Base-by-base conservation (phyloP, 2,888 invertebrate species). In the Rhodophaea formosa region DNA sequence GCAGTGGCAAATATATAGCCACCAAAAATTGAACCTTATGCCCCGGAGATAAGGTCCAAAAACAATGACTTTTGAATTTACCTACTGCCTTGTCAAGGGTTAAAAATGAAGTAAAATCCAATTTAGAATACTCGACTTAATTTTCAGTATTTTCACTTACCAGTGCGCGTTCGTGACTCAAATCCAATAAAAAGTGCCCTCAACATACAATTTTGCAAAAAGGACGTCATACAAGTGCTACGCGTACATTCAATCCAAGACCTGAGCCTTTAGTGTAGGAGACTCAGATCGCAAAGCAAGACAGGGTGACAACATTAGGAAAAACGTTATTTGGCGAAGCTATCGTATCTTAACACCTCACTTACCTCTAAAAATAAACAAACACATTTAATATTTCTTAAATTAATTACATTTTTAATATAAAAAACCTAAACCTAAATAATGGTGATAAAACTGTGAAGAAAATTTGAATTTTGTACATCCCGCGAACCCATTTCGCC, bases 291-390 rank as follows among this genome's bases (percentile, higher is more conserved):
- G 46, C 56, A 53, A 64, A 64, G 84, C 84, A 71, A 82, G 83
- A 84, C 83, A 84, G 82, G 80, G 81, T 84, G 82, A 84, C 80
- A 79, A 71, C 64, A 69, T 71, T 65, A 69, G 62, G 62, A 63
- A 65, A 61, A 69, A 60, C 62, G 60, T 69, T 73, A 70, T 69
- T 69, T 66, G 67, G 75, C 75, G 45, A 78, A 81, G 79, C 82
- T 59, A 64, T 70, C 68, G 60, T 71, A 66, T 69, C 62, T 69
- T 59, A 59, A 63, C 49, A 54, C 59, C 16, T 61, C 35, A 79
- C 80, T 79, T 80, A 80, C 80, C 80, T 74, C 56, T 32, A 47
- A 29, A 43, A 53, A 52, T 17, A 32, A 35, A 51, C 51, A 51
- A 32, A 15, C 3, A 49, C n/a, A 39, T 39, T 39, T 2, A 39